Base-by-base conservation (phyloP, 2,797 vertebrate species). In the Argya squamiceps region DNA sequence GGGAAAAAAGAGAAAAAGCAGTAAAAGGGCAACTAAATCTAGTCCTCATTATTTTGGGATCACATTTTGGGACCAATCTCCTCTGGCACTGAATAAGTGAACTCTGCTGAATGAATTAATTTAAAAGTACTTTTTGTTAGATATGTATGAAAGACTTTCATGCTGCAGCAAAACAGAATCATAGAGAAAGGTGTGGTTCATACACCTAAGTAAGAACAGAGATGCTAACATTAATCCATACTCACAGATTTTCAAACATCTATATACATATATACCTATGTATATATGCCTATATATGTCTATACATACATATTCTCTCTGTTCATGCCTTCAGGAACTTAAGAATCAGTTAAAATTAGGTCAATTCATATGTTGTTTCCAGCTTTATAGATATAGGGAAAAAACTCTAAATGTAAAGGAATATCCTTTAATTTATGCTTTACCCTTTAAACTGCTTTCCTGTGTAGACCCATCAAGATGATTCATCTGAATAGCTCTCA, bases 41-140 rank as follows among this genome's bases (percentile, higher is more conserved):
- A 90, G 34, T 37, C 63, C 58, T 93, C 77, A 60, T 94, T 91
- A 92, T 91, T 88, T 78, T 81, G 18, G 63, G 87, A 92, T 94
- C 89, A 88, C 13, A 34, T 78, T 92, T 52, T 53, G 41, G 36
- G 58, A 60, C 18, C 83, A 86, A 18, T 46, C 55, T 89, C 69
- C 73, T 93, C 63, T 86, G 76, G 58, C 69, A 53, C n/a, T 19
- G 24, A 71, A 29, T 67, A 75, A 50, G 26, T 91, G 85, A 94
- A 92, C 88, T 86, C 47, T 70, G 76, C 8, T 76, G 53, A 91
- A 89, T 75, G 10, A 92, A 93, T 67, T 3, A 84, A 85, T 83
- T 76, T 76, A 2, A 76, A 89, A 76, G 63, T 53, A 69, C 8
- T 39, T 90, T 90, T 92, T 78, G 10, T 58, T 44, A 89, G 52